Evolutionary conservation across 2,797 vertebrate genomes (phyloP), one percentile per base, ranked within the genome.

Genomic region (Mormyrus proboscirostris): DNA sequence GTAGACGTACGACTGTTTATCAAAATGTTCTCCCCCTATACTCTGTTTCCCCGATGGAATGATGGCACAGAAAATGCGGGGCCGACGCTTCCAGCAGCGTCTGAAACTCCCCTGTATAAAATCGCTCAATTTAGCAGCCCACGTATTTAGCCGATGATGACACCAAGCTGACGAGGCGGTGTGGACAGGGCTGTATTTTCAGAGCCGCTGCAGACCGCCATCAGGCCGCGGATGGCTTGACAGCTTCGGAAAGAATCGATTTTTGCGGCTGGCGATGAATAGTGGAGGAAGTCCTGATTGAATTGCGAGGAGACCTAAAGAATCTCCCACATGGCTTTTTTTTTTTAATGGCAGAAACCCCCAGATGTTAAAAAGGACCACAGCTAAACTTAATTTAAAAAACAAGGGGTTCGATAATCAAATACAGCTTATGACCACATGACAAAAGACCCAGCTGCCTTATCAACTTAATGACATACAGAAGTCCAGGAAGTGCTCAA

Each of bases 271-370:
- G 93, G 93, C 91, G 92, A 92, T 94, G 92, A 95, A 95, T 96
- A 95, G 95, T 95, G 95, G 95, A 95, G 95, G 95, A 96, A 95
- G 95, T 94, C 93, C 93, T 95, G 96, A 96, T 94, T 94, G 95
- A 96, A 95, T 94, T 91, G 93, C 94, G 95, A 94, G 95, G 96
- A 96, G 95, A 95, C 94, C 94, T 93, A 95, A 96, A 95, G 95
- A 96, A 95, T 93, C 73, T 94, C 94, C 94, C 93, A 94, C 92
- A 93, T 93, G 94, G 44, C 16, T 55, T 94, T 96, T 95, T 89
- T 33, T 95, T 85, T 96, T 25, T 3, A 96, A 96, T 96, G 95
- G 94, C 95, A 90, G 94, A 93, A 92, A 94, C 95, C 94, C 95
- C 95, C 95, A 96, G 95, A 96, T 96, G 96, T 96, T 93, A 96